A percentile compares a stretch with the other conserved stretches of the same genome.
phyloP scores from a whole-genome alignment of 1,140 invertebrate genomes.

The Protaetia brevitarsis region DNA sequence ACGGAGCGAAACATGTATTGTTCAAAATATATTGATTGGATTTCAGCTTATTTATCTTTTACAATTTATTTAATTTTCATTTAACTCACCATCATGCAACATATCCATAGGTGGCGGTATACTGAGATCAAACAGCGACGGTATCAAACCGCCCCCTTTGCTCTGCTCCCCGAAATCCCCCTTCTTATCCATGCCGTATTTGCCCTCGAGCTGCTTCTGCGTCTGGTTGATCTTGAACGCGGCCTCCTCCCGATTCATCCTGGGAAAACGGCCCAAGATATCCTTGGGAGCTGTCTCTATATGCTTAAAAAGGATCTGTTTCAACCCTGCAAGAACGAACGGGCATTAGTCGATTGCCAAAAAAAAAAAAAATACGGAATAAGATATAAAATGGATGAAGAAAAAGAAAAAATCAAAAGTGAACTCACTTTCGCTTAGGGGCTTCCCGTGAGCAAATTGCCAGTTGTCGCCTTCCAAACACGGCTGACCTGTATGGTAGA shows the following conservation, averaged over 20 bases:
- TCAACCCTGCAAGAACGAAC: constrained; percentile 34
- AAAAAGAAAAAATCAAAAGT: constrained; percentile 60
- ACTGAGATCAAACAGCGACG: constrained; percentile 57
- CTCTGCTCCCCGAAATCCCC: constrained; percentile 38
- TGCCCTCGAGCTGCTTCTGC: constrained; percentile 61
- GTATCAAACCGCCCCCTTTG: constrained; percentile 46
- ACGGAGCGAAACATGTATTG: no score
- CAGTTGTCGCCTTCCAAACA: constrained; percentile 80
- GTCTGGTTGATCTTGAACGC: constrained; percentile 67
- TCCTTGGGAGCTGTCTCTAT: constrained; percentile 87
- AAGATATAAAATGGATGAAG: neutral
- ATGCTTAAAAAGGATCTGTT: constrained; percentile 60
- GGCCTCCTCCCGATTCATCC: constrained; percentile 73
- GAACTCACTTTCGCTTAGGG: constrained; percentile 70
- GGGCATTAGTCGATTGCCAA: neutral
- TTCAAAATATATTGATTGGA: no score
- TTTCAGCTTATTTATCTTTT: no score
- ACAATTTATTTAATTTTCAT: neutral
- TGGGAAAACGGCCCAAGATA: constrained; percentile 82
- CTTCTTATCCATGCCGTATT: constrained; percentile 43
- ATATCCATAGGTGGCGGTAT: constrained; percentile 51
- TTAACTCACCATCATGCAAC: constrained; percentile 22
- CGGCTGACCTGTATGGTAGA: constrained; percentile 87
- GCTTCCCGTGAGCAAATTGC: constrained; percentile 88
- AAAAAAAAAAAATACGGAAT: neutral